Evolutionary conservation across 2,797 vertebrate genomes (phyloP), one percentile per base, ranked within the genome.

Genomic region (Sebastes nivosus): DNA sequence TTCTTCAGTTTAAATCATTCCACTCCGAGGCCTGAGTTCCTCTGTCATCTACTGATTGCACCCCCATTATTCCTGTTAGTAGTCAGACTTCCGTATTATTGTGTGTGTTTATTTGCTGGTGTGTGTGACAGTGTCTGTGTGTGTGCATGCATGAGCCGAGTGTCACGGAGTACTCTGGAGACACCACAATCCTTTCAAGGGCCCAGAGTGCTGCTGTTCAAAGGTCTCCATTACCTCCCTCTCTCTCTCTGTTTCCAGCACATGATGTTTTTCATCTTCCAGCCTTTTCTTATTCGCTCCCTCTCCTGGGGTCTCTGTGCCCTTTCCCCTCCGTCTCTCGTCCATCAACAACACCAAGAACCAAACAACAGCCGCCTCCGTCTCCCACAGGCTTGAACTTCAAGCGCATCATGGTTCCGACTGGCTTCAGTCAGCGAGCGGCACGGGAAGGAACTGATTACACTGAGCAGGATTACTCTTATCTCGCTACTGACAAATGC

Each of bases 141-240:
- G 27, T 58, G 60, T 36, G 64, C 67, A 9, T 36, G 64, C 63
- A 9, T 63, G 54, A 6, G 74, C 10, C 6, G 30, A 52, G 75
- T 79, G 74, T 87, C 88, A 81, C 69, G 38, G 34, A 81, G 78
- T 69, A 86, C 83, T 88, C 85, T 46, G n/a, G 82, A 91, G 91
- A 89, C 80, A 81, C 59, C 75, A 77, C 55, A 91, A 91, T 82
- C 86, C 88, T 89, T 87, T 88, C 83, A 89, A 70, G 70, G 67
- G 67, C 81, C 71, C 81, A 81, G 67, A 83, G 80, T 87, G 82
- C 72, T 75, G 77, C 75, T 77, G 80, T 75, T 83, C 85, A 84
- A 87, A 91, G 85, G 78, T 88, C 81, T 89, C 84, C 85, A 88
- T 89, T 85, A 85, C 83, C 73, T 84, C 79, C 18, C 69, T 74